phyloP scores from a whole-genome alignment of 1,140 invertebrate species.

The Spodoptera frugiperda region DNA sequence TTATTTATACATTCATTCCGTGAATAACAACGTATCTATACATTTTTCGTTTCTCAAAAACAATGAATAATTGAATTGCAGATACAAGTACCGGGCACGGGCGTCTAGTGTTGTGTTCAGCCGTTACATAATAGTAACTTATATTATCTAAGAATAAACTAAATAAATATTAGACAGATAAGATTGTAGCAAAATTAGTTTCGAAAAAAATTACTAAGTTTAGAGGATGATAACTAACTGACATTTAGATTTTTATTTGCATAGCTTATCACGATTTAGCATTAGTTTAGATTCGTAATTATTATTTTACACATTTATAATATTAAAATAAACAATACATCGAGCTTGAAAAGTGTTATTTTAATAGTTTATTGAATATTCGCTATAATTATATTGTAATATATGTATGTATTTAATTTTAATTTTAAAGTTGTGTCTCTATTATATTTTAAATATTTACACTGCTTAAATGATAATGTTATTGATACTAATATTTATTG shows the following conservation, averaged over 20 bases:
- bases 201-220: slow-evolving; percentile 81
- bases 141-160: slow-evolving; percentile 71
- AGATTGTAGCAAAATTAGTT: slow-evolving; percentile 73
- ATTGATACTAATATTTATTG: slow-evolving; percentile 78
- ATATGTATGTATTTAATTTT: slow-evolving; percentile 75
- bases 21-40: slow-evolving; percentile 50
- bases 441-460: slow-evolving; percentile 85
- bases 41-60: slow-evolving; percentile 39
- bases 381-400: slow-evolving; percentile 78
- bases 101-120: slow-evolving; percentile 66
- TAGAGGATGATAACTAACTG: slow-evolving; percentile 83
- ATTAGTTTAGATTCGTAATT: slow-evolving; percentile 76
- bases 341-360: slow-evolving; percentile 84
- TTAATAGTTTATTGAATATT: slow-evolving; percentile 81
- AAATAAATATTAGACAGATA: slow-evolving; percentile 68
- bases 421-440: slow-evolving; percentile 80
- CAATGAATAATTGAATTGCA: slow-evolving; percentile 33
- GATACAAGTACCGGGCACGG: not conserved
- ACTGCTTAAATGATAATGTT: slow-evolving; percentile 83
- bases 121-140: slow-evolving; percentile 58
- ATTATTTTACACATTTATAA: slow-evolving; percentile 65
- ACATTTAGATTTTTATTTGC: slow-evolving; percentile 75
- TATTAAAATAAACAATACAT: slow-evolving; percentile 72
- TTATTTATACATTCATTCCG: slow-evolving; percentile 52
- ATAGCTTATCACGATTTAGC: slow-evolving; percentile 71